Percentiles rank a stretch among this genome's conserved stretches.
Conservation (phyloP, 2,797 vertebrate genomes). For the Myripristis murdjan region DNA sequence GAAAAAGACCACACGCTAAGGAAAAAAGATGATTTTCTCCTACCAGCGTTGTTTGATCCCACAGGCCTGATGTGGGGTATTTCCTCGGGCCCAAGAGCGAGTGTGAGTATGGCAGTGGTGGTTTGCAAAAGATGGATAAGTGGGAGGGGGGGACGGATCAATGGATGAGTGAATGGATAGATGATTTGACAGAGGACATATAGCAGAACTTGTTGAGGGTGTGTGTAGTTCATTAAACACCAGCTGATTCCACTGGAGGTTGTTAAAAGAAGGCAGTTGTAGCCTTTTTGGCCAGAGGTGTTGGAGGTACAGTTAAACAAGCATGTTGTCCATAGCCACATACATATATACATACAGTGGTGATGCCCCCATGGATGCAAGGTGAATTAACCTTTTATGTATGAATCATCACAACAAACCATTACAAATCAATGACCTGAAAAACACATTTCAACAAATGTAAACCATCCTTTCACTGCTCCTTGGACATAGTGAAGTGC, state of each 20-base stretch:
- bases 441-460: constrained; percentile 32
- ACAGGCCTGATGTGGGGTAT: neutral
- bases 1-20: neutral
- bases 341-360: constrained; percentile 92
- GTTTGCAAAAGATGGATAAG: constrained; percentile 40
- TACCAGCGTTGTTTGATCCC: constrained; percentile 1
- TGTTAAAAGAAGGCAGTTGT: constrained; percentile 40
- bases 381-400: constrained; percentile 82
- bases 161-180: constrained; percentile 57
- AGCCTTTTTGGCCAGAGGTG: constrained; percentile 40
- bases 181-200: constrained; percentile 74
- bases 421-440: constrained; percentile 76
- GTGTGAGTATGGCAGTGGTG: constrained; percentile 19
- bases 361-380: constrained; percentile 88
- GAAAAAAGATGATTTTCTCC: neutral
- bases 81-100: constrained; percentile 12
- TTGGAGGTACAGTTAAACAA: constrained; percentile 63
- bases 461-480: constrained; percentile 13
- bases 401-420: constrained; percentile 77
- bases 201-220: constrained; percentile 56
- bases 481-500: neutral
- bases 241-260: constrained; percentile 46
- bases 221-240: constrained; percentile 50
- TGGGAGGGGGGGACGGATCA: constrained; percentile 15
- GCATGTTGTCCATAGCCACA: constrained; percentile 78